Evolutionary conservation across 2,113 vertebrate species (phyloP).

Genomic region (Arvicanthis niloticus): DNA sequence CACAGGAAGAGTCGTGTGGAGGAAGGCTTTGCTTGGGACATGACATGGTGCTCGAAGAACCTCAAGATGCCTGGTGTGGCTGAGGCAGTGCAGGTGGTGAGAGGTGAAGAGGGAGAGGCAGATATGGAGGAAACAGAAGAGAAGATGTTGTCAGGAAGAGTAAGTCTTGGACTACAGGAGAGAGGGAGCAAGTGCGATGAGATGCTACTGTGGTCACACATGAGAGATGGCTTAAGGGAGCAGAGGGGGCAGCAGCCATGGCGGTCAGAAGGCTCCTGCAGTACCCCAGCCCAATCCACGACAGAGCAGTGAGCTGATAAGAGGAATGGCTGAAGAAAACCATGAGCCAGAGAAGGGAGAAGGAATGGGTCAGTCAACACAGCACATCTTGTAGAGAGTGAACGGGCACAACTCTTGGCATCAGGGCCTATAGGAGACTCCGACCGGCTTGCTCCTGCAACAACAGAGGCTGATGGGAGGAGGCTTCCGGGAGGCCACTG

Average conservation of each 20-base stretch:
- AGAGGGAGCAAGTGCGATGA: neutral
- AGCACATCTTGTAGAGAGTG: neutral
- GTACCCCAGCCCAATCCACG: neutral
- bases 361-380: neutral
- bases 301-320: neutral
- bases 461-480: neutral
- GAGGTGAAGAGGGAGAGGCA: neutral
- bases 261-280: rapidly evolving
- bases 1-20: neutral
- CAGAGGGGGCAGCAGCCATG: neutral
- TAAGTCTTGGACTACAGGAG: neutral
- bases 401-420: neutral
- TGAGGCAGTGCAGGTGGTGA: neutral
- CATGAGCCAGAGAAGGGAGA: neutral
- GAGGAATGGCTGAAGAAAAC: neutral
- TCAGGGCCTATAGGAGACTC: neutral
- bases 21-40: neutral
- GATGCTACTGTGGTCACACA: neutral
- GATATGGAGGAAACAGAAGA: neutral
- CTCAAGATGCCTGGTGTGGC: neutral
- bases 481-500: neutral
- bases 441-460: rapidly evolving
- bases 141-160: neutral
- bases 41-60: neutral
- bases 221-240: neutral